Evolutionary conservation across 1,140 invertebrate genomes (phyloP), one percentile per base, ranked within the genome.

Genomic region (Caenorhabditis tropicalis): DNA sequence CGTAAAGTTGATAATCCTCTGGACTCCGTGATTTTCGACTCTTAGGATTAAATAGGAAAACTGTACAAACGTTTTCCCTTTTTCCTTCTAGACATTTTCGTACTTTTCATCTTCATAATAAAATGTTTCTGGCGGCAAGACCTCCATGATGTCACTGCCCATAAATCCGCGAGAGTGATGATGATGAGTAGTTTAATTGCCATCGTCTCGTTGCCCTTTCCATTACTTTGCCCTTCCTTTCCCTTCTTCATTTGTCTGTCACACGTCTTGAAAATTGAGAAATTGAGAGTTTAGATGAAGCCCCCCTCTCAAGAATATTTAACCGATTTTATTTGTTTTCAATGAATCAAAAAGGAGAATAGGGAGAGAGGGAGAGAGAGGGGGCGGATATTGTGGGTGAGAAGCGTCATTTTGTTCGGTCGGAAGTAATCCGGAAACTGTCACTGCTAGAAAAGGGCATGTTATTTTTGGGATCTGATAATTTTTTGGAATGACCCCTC

Each of bases 151-250:
- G 65, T 74, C 65, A 74, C 65, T 21, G 36, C 65, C 33, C 65
- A 74, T 74, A 74, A 74, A 74, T 74, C 65, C 65, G 31, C 33
- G 29, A 65, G 58, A 65, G n/a, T 43, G 65, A 74, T 74, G 58
- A 39, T 65, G 65, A 74, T 74, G 65, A 74, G 36, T 74, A 43
- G 36, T 74, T 74, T 74, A 74, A 74, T 74, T 74, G 65, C 36
- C 65, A 46, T 74, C 65, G 36, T 74, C 65, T 46, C 21, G 33
- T 39, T 74, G 65, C 36, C 65, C 65, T 74, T 74, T 74, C 29
- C 36, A 24, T 74, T 43, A 74, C 9, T 74, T 43, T 65, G 58
- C 58, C 16, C 33, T 65, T 74, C 65, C n/a, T 29, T 12, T 5
- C 53, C 53, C 3, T 56, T n/a, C 9, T 9, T n/a, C 53, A 46